A percentile compares a stretch with the other conserved stretches of the same genome.
These are phyloP conservation scores for Tetramorium simillimum DNA, from an alignment of 1,140 invertebrate species.

Conservation along the genomic window DNA sequence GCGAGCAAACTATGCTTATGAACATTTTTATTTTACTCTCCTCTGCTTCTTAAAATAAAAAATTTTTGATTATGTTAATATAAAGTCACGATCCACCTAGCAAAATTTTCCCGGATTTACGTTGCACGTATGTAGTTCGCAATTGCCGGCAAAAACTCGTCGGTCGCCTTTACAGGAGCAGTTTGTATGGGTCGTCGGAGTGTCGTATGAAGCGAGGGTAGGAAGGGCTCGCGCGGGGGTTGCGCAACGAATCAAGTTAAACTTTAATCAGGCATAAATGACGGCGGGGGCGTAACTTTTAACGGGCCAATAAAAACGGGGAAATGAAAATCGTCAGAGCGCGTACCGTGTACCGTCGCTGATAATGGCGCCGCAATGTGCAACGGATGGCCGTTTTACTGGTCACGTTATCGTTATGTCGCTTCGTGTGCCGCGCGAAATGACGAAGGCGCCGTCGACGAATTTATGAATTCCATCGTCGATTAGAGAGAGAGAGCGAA, in stretches of 20 bases:
- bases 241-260: slow-evolving; percentile 74
- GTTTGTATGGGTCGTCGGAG: neutral
- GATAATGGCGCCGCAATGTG: slow-evolving; percentile 70
- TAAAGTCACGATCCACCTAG: neutral
- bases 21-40: neutral
- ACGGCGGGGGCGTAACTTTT: slow-evolving; percentile 79
- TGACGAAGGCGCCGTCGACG: slow-evolving; percentile 32
- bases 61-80: neutral
- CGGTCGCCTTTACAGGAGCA: neutral
- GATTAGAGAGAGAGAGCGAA: slow-evolving; percentile 63
- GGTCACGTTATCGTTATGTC: slow-evolving; percentile 61
- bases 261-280: slow-evolving; percentile 83
- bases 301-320: slow-evolving; percentile 80
- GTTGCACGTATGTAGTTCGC: neutral
- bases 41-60: neutral
- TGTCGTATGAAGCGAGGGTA: neutral
- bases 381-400: slow-evolving; percentile 48
- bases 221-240: slow-evolving; percentile 4
- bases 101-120: neutral
- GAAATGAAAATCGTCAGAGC: slow-evolving; percentile 77
- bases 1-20: neutral
- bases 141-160: slow-evolving; percentile 27
- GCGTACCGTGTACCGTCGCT: slow-evolving; percentile 61
- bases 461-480: slow-evolving; percentile 74
- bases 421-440: slow-evolving; percentile 41